These are phyloP conservation scores for Campylorhamphus procurvoides DNA, from an alignment of 2,113 vertebrate genomes.

Conservation along the genomic window DNA sequence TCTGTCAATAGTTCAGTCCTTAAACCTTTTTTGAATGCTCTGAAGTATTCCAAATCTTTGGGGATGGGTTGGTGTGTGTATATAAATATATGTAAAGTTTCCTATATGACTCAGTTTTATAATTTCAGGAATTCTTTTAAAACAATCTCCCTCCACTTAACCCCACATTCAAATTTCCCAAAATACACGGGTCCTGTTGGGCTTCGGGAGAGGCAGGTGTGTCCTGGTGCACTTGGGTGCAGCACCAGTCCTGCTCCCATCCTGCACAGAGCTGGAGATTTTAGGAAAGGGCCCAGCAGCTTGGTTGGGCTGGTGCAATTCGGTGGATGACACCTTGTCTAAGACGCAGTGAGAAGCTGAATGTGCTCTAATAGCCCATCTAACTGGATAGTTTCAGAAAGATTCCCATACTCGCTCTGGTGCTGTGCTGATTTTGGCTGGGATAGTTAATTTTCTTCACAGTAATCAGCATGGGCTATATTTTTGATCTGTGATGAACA, in stretches of 20 bases:
- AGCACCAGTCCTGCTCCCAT: neutral
- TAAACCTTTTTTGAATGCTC: neutral
- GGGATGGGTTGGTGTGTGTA: no score
- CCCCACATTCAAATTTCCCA: neutral
- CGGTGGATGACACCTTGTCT: fast-evolving
- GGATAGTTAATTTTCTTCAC: neutral
- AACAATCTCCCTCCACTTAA: neutral
- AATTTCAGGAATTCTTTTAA: neutral
- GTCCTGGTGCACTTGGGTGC: neutral
- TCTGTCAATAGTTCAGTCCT: neutral
- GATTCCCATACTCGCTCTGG: neutral
- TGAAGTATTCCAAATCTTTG: neutral
- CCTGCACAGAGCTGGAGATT: no score
- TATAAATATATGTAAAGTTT: neutral
- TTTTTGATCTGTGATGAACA: neutral
- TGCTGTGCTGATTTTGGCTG: neutral
- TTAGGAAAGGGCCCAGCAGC: neutral
- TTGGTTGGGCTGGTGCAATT: neutral
- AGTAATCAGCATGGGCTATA: neutral
- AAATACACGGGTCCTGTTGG: neutral
- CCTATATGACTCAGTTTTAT: neutral
- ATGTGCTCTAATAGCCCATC: neutral
- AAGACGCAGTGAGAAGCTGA: neutral
- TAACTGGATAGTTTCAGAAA: neutral
- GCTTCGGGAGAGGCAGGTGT: neutral